Percentiles rank a stretch among this genome's conserved stretches.
phyloP scores from a whole-genome alignment of 2,888 invertebrate genomes.

The Poecilus cupreus region DNA sequence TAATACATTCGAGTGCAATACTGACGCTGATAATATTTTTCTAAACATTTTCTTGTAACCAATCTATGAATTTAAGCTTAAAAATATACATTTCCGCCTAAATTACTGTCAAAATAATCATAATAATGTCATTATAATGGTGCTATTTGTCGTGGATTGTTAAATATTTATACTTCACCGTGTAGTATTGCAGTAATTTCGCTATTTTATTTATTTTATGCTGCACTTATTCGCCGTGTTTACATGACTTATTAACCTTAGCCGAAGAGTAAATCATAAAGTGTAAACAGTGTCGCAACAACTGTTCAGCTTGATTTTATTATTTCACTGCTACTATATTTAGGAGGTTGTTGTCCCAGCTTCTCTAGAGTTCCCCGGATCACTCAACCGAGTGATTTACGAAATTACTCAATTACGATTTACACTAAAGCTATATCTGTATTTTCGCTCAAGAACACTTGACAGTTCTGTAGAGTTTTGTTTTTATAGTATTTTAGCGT shows the following conservation, averaged over 20 bases:
- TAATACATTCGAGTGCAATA: no score
- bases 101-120: background rate
- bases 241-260: constrained; percentile 44
- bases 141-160: background rate
- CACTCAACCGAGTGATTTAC: constrained; percentile 9
- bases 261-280: constrained; percentile 31
- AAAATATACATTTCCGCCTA: no score
- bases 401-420: constrained; percentile 29
- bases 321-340: constrained; percentile 46
- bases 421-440: background rate
- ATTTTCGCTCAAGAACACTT: background rate
- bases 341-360: constrained; percentile 53
- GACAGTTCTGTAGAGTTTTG: background rate
- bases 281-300: constrained; percentile 46
- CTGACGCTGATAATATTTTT: no score
- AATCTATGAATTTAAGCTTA: no score
- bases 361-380: background rate
- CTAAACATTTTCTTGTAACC: no score
- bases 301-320: constrained; percentile 41
- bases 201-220: constrained; percentile 31
- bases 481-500: no score
- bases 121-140: background rate
- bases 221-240: constrained; percentile 17
- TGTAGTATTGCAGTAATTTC: background rate
- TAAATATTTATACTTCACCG: constrained; percentile 26